phyloP scores from a whole-genome alignment of 1,140 invertebrate genomes.

The Pectinophora gossypiella region DNA sequence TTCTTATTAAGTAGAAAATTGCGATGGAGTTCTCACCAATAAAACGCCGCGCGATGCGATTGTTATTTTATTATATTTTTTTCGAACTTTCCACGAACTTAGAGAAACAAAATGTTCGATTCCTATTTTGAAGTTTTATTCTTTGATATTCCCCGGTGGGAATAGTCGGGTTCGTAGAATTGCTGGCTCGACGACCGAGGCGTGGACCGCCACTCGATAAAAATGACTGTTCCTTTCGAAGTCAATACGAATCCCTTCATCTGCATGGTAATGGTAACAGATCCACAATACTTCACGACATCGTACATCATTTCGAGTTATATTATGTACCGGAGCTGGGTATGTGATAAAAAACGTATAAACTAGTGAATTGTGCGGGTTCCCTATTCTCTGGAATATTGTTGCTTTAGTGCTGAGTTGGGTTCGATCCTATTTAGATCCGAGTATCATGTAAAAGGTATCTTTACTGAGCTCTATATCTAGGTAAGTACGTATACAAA shows the following conservation, averaged over 20 bases:
- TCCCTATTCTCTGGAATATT: not conserved
- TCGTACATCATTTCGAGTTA: not conserved
- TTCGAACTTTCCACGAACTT: too few species aligned
- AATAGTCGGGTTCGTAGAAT: not conserved
- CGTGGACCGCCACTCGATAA: slow-evolving; percentile 43
- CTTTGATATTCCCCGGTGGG: not conserved
- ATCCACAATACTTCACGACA: not conserved
- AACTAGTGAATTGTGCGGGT: not conserved
- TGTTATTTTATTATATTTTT: too few species aligned
- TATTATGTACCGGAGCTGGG: not conserved
- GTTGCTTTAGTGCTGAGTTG: not conserved
- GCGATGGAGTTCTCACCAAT: too few species aligned
- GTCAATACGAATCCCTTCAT: slow-evolving; percentile 24
- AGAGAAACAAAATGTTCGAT: too few species aligned
- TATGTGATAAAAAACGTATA: not conserved
- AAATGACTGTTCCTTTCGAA: slow-evolving; percentile 24
- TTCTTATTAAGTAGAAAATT: too few species aligned
- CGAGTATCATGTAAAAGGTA: too few species aligned
- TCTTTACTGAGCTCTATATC: too few species aligned
- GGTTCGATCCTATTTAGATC: too few species aligned
- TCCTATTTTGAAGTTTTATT: not conserved
- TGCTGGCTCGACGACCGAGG: slow-evolving; percentile 24
- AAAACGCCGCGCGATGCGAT: too few species aligned
- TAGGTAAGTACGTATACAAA: too few species aligned
- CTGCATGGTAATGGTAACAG: slow-evolving; percentile 21